Base-by-base conservation (phyloP, 2,888 invertebrate species). In the Rhaphigaster nebulosa region DNA sequence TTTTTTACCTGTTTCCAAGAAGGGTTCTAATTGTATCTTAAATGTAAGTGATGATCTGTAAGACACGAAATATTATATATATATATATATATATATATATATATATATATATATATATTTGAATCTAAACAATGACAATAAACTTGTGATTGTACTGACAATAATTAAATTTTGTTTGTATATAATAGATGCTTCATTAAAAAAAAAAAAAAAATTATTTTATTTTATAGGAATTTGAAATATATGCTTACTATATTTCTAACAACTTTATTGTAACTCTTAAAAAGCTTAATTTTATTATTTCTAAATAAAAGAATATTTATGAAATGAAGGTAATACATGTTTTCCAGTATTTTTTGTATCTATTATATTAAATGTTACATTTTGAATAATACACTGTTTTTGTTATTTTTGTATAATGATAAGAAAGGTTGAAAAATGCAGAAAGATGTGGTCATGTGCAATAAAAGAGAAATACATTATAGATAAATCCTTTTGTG, bases 121-220 rank as follows among this genome's bases (percentile, higher is more conserved):
- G 45, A 84, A 76, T 50, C 45, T 15, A 84, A 84, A 84, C 84
- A 87, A 87, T 87, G 87, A 90, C 76, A 90, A 90, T 87, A 90
- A 54, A 15, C 54, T 87, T 90, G 90, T 90, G 90, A 90, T 90
- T 90, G 90, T 90, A 60, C 65, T 87, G 90, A 90, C 90, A 90
- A 90, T 90, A 90, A 90, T 56, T 87, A 50, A 87, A 34, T 38
- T 87, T 56, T 60, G 13, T 87, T 87, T 87, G 41, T 90, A 87
- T 65, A 90, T 87, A 76, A 76, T 76, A 89, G 76, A 20, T 41
- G 89, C 70, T 89, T 70, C 70, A 76, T 89, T 34, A 89, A 20
- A 70, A 52, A 76, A 65, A 65, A 29, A n/a, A n/a, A n/a, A n/a
- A n/a, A n/a, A n/a, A n/a, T 12, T 26, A 10, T 45, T 41, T 45